phyloP scores from a whole-genome alignment of 1,140 invertebrate genomes.

The Halyomorpha halys region DNA sequence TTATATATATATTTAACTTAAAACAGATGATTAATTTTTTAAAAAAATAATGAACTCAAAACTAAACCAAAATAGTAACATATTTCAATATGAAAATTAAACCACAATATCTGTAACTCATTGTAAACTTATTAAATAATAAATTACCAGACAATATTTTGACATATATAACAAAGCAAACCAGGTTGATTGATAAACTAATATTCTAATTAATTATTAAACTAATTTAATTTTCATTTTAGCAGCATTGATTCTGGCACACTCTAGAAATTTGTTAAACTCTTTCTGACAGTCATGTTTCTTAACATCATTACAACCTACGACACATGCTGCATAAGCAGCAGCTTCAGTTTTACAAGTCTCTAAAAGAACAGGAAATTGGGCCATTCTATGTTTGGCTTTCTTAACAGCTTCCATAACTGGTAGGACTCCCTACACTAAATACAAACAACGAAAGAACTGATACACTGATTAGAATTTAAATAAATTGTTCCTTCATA shows the following conservation, averaged over 20 bases:
- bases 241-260: slow-evolving; percentile 53
- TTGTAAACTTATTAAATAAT: too few relatives aligned
- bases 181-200: too few relatives aligned
- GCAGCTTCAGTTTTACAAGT: slow-evolving; percentile 56
- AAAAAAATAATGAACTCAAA: too few relatives aligned
- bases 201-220: neutral
- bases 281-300: slow-evolving; percentile 62
- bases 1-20: too few relatives aligned
- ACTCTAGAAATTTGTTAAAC: slow-evolving; percentile 60
- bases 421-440: neutral
- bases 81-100: too few relatives aligned
- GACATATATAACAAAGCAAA: too few relatives aligned
- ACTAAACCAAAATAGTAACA: too few relatives aligned
- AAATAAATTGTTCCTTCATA: neutral
- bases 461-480: neutral
- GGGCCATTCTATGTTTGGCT: slow-evolving; percentile 55
- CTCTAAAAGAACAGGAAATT: slow-evolving; percentile 58
- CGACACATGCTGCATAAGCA: slow-evolving; percentile 65
- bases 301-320: slow-evolving; percentile 51
- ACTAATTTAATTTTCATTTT: slow-evolving; percentile 44
- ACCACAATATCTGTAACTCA: too few relatives aligned
- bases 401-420: slow-evolving; percentile 67
- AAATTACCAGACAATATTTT: too few relatives aligned
- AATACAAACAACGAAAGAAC: neutral
- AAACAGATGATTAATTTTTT: too few relatives aligned